Evolutionary conservation across 2,113 vertebrate genomes (phyloP).

Genomic region (Lophura nycthemera): DNA sequence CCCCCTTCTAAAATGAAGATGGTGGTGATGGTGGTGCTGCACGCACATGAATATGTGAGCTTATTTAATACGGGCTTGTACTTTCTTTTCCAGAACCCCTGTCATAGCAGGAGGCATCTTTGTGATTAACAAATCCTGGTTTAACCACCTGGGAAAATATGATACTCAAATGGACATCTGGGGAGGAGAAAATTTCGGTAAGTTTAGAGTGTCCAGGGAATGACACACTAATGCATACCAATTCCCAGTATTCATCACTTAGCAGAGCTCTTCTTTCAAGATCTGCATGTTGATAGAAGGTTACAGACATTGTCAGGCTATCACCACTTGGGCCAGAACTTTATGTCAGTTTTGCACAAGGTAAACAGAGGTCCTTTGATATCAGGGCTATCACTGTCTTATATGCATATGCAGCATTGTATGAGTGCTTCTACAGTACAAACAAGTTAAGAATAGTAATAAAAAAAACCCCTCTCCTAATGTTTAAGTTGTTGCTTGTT

Average conservation of each 20-base stretch:
- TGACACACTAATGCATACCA: not conserved
- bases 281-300: not conserved
- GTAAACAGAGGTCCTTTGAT: not conserved
- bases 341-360: not conserved
- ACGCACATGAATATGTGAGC: not conserved
- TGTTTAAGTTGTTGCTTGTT: not conserved
- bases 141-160: conserved; percentile 97
- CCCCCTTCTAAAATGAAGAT: not conserved
- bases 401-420: not conserved
- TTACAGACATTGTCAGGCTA: not conserved
- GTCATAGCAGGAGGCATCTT: conserved; percentile 99
- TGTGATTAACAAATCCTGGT: conserved; percentile 97
- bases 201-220: conserved; percentile 55
- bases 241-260: not conserved
- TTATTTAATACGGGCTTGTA: not conserved
- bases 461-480: not conserved
- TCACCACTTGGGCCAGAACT: not conserved
- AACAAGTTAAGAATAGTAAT: not conserved
- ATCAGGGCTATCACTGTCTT: not conserved
- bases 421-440: not conserved
- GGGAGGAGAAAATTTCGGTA: conserved; percentile 99
- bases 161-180: conserved; percentile 99
- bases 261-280: not conserved
- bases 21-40: not conserved
- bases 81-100: conserved; percentile 86